Evolutionary conservation across 37 sponge, comb jelly and placozoan species (phyloP).

Genomic region (Amphimedon queenslandica): DNA sequence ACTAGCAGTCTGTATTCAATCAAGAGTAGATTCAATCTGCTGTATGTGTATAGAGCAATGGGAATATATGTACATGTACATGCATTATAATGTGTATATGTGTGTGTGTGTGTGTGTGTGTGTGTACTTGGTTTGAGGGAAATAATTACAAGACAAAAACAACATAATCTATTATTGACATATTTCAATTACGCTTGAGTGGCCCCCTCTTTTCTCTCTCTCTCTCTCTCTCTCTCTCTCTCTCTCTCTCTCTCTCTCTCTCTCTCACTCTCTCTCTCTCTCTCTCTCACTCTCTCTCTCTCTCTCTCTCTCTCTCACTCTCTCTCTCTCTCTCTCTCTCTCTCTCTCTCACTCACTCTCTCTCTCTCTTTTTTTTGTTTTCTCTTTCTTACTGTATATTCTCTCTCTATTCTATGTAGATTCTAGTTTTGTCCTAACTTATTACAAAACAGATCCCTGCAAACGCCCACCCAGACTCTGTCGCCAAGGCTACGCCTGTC

Average conservation of each 20-base stretch:
- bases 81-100: too few species aligned
- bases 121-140: too few species aligned
- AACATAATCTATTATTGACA: too few species aligned
- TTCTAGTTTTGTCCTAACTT: constrained; percentile 90
- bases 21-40: too few species aligned
- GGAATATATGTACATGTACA: too few species aligned
- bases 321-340: constrained; percentile 5
- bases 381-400: background rate
- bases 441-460: constrained; percentile 96
- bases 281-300: constrained; percentile 16
- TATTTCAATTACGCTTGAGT: too few species aligned
- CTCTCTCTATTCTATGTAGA: constrained; percentile 38
- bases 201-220: background rate
- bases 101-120: too few species aligned
- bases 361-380: background rate
- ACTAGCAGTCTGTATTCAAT: too few species aligned
- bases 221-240: constrained; percentile 39
- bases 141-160: too few species aligned
- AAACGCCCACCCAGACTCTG: constrained; percentile 90
- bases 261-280: constrained; percentile 33
- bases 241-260: constrained; percentile 31
- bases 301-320: constrained; percentile 5
- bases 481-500: constrained; percentile 98
- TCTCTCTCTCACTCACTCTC: constrained; percentile 1
- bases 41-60: too few species aligned